phyloP scores from a whole-genome alignment of 2,797 vertebrate species.

The Xerus rutilus region DNA sequence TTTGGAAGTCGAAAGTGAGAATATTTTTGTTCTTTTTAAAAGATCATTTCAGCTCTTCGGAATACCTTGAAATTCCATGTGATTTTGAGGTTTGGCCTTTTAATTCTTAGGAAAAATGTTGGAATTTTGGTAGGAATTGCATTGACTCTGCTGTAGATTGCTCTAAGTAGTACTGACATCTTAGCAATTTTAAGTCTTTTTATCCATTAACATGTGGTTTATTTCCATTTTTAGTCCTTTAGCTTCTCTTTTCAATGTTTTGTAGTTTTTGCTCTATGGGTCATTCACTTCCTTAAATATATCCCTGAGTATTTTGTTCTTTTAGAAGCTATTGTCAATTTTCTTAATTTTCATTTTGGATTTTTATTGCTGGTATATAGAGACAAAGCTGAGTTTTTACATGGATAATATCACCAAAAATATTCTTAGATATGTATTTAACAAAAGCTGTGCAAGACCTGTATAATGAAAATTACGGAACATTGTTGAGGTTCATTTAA shows the following conservation, averaged over 20 bases:
- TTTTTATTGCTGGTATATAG: conserved; percentile 19
- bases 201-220: neutral
- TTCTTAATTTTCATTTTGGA: neutral
- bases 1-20: neutral
- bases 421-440: conserved; percentile 29
- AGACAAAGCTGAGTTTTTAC: neutral
- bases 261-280: neutral
- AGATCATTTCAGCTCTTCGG: neutral
- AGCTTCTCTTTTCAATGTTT: neutral
- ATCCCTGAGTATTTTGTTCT: conserved; percentile 7
- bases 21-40: neutral
- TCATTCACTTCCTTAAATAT: conserved; percentile 13
- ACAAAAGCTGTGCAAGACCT: neutral
- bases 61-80: neutral
- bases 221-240: neutral
- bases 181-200: neutral
- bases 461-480: neutral
- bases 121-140: neutral
- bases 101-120: neutral
- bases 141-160: neutral
- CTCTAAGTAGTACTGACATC: neutral
- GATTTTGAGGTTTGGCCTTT: neutral
- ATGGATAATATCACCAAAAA: neutral
- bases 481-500: conserved; percentile 30
- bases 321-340: conserved; percentile 26